Conservation (phyloP, 1,140 invertebrate genomes). For the Heliconius congener region DNA sequence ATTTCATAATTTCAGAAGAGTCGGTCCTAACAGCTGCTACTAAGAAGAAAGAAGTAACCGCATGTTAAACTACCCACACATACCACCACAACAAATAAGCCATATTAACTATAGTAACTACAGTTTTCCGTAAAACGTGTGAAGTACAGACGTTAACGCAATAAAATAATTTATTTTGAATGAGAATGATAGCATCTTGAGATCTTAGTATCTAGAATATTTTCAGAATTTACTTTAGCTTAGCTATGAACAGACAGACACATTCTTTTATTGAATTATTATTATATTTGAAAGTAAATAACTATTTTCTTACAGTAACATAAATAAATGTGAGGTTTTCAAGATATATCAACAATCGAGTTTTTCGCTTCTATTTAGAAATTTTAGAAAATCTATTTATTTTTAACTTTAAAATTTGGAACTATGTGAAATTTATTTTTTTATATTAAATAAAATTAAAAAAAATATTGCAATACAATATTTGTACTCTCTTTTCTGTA, state of each 20-base stretch:
- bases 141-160: neutral
- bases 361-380: too few species aligned
- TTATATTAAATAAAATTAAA: neutral
- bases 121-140: neutral
- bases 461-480: neutral
- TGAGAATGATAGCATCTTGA: neutral
- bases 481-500: neutral
- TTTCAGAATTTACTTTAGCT: neutral
- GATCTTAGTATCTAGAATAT: neutral
- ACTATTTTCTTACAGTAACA: too few species aligned
- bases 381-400: too few species aligned
- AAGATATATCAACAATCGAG: too few species aligned
- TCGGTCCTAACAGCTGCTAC: conserved; percentile 37
- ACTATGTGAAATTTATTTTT: too few species aligned
- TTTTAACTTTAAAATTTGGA: too few species aligned
- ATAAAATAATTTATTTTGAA: neutral
- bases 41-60: conserved; percentile 63
- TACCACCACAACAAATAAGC: neutral
- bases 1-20: conserved; percentile 43
- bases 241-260: neutral
- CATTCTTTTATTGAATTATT: too few species aligned
- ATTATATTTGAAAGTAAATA: too few species aligned
- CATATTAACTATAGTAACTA: neutral
- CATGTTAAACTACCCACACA: conserved; percentile 43
- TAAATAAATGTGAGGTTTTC: too few species aligned